Base-by-base conservation (phyloP, 2,888 invertebrate species). In the Flabesymbios commensalis region DNA sequence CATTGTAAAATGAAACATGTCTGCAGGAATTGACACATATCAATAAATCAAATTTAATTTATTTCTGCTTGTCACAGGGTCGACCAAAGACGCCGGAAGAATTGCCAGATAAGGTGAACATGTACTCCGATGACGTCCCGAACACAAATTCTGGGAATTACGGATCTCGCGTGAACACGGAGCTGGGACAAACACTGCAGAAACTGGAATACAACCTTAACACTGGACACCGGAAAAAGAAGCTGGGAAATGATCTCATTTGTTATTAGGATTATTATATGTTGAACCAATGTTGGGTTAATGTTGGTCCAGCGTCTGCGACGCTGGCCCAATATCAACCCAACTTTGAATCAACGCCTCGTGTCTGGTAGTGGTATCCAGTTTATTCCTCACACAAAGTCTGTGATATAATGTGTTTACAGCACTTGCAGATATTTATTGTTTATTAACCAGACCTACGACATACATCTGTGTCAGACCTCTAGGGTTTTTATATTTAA, bases 101-200 rank as follows among this genome's bases (percentile, higher is more conserved):
- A 57, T 59, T 78, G 4, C 78, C 79, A 14, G 77, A 77, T 19
- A 72, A 73, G 54, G 64, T 72, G n/a, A 66, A 67, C 17, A 65
- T 75, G 57, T 80, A 74, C 64, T 77, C 79, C 7, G 74, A 75
- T 3, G 58, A 68, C 29, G 72, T 80, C 17, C 79, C 80, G 3
- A 78, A 78, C 63, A 80, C 80, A 28, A 78, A 78, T 59, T 72
- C 80, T 4, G 80, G 78, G 41, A 78, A 78, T 69, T 80, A 79
- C 67, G 80, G 80, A 17, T 68, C 66, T 53, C 63, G 75, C 22
- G 71, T 76, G 28, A 70, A 65, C 17, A 72, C 76, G 5, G 73
- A 75, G 0, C 33, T 75, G 0, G 80, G 77, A 4, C 54, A 65
- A 24, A 61, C 68, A 3, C 77, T 80, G 74, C 73, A 74, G 57